These are phyloP conservation scores for Amphipyra tragopoginis DNA, from an alignment of 2,888 invertebrate species.

Conservation along the genomic window DNA sequence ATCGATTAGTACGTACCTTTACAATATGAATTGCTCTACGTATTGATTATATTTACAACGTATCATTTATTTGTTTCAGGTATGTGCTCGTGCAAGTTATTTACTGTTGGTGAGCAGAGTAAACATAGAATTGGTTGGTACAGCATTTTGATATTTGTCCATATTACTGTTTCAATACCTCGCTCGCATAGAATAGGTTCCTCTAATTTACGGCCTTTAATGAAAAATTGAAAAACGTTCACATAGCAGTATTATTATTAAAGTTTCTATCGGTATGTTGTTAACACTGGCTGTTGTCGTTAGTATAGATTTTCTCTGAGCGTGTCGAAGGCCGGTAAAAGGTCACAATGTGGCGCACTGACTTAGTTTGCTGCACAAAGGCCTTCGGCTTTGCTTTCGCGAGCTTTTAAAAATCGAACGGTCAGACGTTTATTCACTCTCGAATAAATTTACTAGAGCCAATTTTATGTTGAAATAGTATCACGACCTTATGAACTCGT, in stretches of 20 bases:
- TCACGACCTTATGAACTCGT: constrained; percentile 25
- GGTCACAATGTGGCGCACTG: constrained; percentile 70
- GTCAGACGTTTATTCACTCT: constrained; percentile 48
- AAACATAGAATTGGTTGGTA: constrained; percentile 16
- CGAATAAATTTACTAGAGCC: constrained; percentile 47
- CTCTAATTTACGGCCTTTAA: neutral
- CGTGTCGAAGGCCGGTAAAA: constrained; percentile 68
- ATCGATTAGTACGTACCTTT: neutral
- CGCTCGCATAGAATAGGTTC: too few species aligned
- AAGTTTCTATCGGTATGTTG: constrained; percentile 45
- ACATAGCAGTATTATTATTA: neutral
- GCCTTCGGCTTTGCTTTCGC: constrained; percentile 59
- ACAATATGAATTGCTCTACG: neutral
- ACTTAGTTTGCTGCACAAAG: constrained; percentile 75
- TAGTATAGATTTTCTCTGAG: constrained; percentile 67
- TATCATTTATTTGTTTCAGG: constrained; percentile 53
- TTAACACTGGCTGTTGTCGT: constrained; percentile 59
- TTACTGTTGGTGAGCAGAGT: neutral
- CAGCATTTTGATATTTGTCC: too few species aligned
- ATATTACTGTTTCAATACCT: too few species aligned
- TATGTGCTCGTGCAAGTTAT: constrained; percentile 19
- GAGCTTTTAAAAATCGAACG: constrained; percentile 67
- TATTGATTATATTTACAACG: constrained; percentile 10
- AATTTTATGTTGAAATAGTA: constrained; percentile 42
- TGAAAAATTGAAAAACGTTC: neutral